Evolutionary conservation across 2,888 invertebrate species (phyloP).

Genomic region (Drosophila flavopinicola): DNA sequence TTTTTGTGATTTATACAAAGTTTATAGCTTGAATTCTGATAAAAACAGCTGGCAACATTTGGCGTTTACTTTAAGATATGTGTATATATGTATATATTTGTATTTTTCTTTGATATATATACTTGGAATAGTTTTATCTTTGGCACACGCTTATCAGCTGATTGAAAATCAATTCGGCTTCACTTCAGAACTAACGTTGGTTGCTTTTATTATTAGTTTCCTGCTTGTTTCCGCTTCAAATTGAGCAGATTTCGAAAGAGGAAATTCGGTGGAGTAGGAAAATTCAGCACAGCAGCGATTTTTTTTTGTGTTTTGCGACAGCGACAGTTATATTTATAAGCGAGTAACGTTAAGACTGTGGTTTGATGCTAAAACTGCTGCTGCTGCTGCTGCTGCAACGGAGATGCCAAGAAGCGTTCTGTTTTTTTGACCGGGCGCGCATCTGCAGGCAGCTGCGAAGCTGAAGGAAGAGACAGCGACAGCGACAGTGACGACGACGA

Average conservation of each 20-base stretch:
- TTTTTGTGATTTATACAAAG: slow-evolving; percentile 14
- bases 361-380: slow-evolving; percentile 12
- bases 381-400: slow-evolving; percentile 35
- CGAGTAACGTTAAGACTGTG: slow-evolving; percentile 30
- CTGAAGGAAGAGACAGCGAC: slow-evolving; percentile 38
- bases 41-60: slow-evolving; percentile 26
- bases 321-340: slow-evolving; percentile 33
- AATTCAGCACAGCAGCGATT: slow-evolving; percentile 22
- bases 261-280: slow-evolving; percentile 25
- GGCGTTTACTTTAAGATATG: background rate
- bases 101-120: slow-evolving; percentile 5
- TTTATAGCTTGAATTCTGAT: slow-evolving; percentile 27
- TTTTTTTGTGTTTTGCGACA: background rate
- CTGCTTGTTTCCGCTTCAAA: slow-evolving; percentile 4
- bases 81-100: slow-evolving; percentile 3
- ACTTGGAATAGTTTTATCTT: slow-evolving; percentile 43
- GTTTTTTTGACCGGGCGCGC: slow-evolving; percentile 56
- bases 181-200: slow-evolving; percentile 7
- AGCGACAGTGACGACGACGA: slow-evolving; percentile 28
- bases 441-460: slow-evolving; percentile 59
- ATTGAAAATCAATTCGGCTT: slow-evolving; percentile 42
- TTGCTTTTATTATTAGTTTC: slow-evolving; percentile 6
- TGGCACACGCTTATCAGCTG: slow-evolving; percentile 48
- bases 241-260: background rate
- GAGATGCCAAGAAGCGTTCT: slow-evolving; percentile 28